Conservation (phyloP, 2,113 vertebrate genomes). For the Silurus glanis region DNA sequence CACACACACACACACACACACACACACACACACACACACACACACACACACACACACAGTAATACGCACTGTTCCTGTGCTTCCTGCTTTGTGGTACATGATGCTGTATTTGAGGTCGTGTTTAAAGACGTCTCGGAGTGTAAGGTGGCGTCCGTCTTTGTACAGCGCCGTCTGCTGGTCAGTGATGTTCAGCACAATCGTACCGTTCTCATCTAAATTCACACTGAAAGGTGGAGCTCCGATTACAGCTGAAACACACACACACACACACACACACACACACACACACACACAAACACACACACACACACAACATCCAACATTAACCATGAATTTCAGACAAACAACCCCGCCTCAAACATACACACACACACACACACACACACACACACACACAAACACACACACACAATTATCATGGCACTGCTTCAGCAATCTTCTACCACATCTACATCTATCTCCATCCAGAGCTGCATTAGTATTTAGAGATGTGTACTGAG, state of each 20-base stretch:
- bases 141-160: slow-evolving; percentile 63
- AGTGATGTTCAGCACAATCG: slow-evolving; percentile 69
- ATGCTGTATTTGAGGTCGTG: slow-evolving; percentile 79
- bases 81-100: slow-evolving; percentile 80
- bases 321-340: neutral
- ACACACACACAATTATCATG: neutral
- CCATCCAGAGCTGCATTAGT: too few species aligned
- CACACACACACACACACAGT: neutral
- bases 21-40: neutral
- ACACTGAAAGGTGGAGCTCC: slow-evolving; percentile 73
- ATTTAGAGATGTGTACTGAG: too few species aligned
- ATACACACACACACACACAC: neutral
- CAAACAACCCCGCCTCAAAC: neutral
- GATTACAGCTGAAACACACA: slow-evolving; percentile 74
- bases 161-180: slow-evolving; percentile 74
- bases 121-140: slow-evolving; percentile 79
- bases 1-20: neutral
- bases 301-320: neutral
- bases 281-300: slow-evolving; percentile 3
- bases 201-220: slow-evolving; percentile 49
- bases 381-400: neutral
- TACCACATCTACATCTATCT: too few species aligned
- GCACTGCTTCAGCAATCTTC: too few species aligned
- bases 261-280: neutral
- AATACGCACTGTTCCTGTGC: slow-evolving; percentile 80